Evolutionary conservation across 2,888 invertebrate genomes (phyloP), one percentile per base, ranked within the genome.

Genomic region (Syritta pipiens): DNA sequence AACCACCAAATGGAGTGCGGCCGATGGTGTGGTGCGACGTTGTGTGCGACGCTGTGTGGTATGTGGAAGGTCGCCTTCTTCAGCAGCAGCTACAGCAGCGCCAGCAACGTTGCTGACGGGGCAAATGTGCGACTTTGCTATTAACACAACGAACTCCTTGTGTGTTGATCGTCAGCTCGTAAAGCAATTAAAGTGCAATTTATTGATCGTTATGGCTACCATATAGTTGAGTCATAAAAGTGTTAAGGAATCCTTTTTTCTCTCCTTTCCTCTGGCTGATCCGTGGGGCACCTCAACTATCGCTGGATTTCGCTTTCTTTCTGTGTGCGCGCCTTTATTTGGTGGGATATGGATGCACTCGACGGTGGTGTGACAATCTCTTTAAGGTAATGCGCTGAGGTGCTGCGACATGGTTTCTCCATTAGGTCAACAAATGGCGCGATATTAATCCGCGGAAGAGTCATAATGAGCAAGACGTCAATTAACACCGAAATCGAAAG

Each of bases 181-280:
- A 81, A 79, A 82, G 83, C 83, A 82, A 83, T 83, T 83, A 82
- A 82, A 81, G 62, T 49, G 53, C 75, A 82, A 83, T 82, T 82
- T 83, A 82, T 82, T 83, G 81, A 75, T 77, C 77, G 76, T 76
- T 81, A 76, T 81, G 82, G 81, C 81, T 82, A 77, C 81, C 74
- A 82, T 59, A 69, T 81, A 74, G 82, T 75, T 65, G 74, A 57
- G 46, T 75, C 68, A 68, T 74, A 81, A 75, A 81, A 75, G 57
- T 81, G 76, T 79, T 79, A 62, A 74, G 67, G 51, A 60, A 42
- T 53, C 32, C 46, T 5, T 37, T 37, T 44, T n/a, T 20, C 14
- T 17, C 12, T 7, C 5, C 35, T 12, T 35, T 12, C 26, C 46
- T 49, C 24, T 10, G 12, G 9, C 12, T 9, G 26, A 5, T 12